Evolutionary conservation across 2,888 invertebrate species (phyloP), one percentile per base, ranked within the genome.

Genomic region (Acanthosepion pharaonis): DNA sequence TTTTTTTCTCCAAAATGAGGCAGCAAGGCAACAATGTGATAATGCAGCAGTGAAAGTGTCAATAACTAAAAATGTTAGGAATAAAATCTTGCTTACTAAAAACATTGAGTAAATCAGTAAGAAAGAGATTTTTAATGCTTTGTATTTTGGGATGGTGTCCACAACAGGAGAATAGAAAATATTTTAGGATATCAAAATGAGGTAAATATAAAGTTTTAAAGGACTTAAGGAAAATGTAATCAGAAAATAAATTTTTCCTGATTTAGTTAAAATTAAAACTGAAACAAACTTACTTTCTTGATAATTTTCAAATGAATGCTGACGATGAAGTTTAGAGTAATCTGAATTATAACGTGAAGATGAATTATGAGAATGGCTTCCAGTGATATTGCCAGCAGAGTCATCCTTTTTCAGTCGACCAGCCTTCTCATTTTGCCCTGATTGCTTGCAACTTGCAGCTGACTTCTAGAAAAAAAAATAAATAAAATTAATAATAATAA

Each of bases 291-390:
- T 95, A 96, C 96, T 96, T 95, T 96, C 96, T 95, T 95, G 96
- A 95, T 96, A 96, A 95, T 96, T 95, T 94, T 97, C 97, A 95
- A 97, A 96, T 94, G 97, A 97, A 94, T 96, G 96, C 95, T 97
- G 97, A 94, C 96, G 95, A 94, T 96, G 96, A 95, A 96, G 95
- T 64, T 95, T 96, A 94, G 95, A 95, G 94, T 96, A 96, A 59
- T 96, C 96, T 53, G 95, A 94, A 78, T 95, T 95, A 95, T 96
- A 96, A 51, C 96, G 95, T n/a, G 78, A 78, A 33, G 78, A 95
- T 94, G 95, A 95, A 94, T 51, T 53, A 94, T 95, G 95, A 94
- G 94, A 94, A 94, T 95, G 95, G 94, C 95, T 96, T 53, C 94
- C 94, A 33, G 51, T 51, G 53, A 51, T 93, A 51, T 93, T 53